Percentiles rank a stretch among this genome's conserved stretches.
Evolutionary conservation across 2,113 vertebrate genomes (phyloP).

Genomic region (Mastomys coucha): DNA sequence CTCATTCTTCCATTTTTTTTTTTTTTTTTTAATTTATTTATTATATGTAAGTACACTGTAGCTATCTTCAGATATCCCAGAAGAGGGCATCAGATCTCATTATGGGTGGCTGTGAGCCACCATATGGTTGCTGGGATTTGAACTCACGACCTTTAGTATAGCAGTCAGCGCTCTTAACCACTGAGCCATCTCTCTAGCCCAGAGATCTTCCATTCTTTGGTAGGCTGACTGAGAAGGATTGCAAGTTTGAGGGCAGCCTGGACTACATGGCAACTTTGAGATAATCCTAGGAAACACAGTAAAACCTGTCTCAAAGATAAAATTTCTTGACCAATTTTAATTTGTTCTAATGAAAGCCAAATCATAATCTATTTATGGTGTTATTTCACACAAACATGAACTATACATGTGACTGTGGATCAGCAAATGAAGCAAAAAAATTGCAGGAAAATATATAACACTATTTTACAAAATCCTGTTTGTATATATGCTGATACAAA

Average conservation of each 20-base stretch:
- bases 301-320: neutral
- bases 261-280: neutral
- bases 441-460: neutral
- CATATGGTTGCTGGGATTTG: no score
- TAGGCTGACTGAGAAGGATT: neutral
- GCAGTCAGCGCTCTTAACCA: no score
- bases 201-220: neutral
- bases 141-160: no score
- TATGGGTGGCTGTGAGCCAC: no score
- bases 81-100: no score
- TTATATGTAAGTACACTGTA: no score
- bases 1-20: neutral
- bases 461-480: neutral
- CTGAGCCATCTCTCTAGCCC: no score
- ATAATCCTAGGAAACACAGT: neutral
- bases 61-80: no score
- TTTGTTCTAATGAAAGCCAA: neutral
- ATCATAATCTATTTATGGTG: neutral
- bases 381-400: neutral
- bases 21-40: no score
- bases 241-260: neutral
- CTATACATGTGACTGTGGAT: neutral
- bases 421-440: neutral
- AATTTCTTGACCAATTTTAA: neutral
- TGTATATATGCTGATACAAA: neutral